These are phyloP conservation scores for Sminthurinus aureus DNA, from an alignment of 2,888 invertebrate species.

Conservation along the genomic window DNA sequence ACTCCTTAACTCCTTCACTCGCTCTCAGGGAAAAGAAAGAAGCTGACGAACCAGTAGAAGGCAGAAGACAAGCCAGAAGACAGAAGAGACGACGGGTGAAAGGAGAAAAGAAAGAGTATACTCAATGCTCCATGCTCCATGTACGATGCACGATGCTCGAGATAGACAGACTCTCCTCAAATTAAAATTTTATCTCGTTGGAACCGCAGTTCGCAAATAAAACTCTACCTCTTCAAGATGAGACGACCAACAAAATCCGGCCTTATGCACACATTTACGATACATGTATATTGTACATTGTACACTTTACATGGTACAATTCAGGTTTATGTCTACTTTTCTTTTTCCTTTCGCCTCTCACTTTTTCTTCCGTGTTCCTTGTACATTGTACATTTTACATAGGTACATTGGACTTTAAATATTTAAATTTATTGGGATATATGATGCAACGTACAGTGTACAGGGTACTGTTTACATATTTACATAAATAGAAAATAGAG, in stretches of 20 bases:
- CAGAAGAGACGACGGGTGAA: not conserved
- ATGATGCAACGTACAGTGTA: no score
- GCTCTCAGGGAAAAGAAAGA: not conserved
- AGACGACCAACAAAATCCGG: constrained; percentile 24
- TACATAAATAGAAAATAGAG: not conserved
- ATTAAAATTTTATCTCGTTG: constrained; percentile 53
- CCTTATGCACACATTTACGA: constrained; percentile 3
- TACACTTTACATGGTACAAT: not conserved
- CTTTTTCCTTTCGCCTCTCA: not conserved
- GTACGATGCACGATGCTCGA: not conserved
- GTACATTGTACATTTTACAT: no score
- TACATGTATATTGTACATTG: not conserved
- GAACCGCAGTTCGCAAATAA: constrained; percentile 34
- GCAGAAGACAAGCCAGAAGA: constrained; percentile 6
- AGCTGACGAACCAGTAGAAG: not conserved
- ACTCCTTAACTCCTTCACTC: constrained; percentile 11
- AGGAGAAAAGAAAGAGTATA: constrained; percentile 4
- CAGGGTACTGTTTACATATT: no score
- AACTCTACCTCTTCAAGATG: constrained; percentile 15
- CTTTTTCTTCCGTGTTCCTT: not conserved
- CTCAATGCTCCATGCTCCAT: no score
- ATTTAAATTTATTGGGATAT: no score
- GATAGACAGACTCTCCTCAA: constrained; percentile 40
- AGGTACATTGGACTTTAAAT: no score
- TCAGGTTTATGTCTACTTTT: not conserved